Conservation (phyloP, 2,888 invertebrate genomes). For the Scaptomyza caliginosa region DNA sequence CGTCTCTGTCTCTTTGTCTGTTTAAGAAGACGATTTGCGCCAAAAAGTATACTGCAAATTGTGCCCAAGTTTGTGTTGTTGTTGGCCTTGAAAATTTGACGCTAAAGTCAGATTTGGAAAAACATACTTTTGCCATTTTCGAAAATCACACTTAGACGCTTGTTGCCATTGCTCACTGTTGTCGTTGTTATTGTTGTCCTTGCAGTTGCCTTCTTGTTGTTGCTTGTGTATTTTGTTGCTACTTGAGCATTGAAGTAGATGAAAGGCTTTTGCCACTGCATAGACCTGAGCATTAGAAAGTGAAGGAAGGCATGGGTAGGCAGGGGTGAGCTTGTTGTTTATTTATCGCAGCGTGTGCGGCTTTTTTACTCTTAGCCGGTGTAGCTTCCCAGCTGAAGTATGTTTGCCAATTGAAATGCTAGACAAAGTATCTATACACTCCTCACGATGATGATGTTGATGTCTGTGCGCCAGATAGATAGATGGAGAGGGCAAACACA, state of each 20-base stretch:
- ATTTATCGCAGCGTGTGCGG: constrained; percentile 71
- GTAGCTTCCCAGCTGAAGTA: constrained; percentile 64
- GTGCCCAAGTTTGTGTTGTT: constrained; percentile 58
- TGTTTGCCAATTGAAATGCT: constrained; percentile 80
- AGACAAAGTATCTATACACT: constrained; percentile 74
- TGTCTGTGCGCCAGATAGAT: constrained; percentile 43
- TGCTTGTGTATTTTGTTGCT: constrained; percentile 67
- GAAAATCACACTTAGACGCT: constrained; percentile 74
- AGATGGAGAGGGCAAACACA: constrained; percentile 24
- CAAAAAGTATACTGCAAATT: constrained; percentile 52
- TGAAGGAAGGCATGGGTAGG: neutral
- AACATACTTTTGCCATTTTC: constrained; percentile 81
- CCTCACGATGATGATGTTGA: constrained; percentile 35
- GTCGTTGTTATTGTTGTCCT: constrained; percentile 38
- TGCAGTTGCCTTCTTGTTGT: constrained; percentile 30
- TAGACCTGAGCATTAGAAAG: constrained; percentile 19
- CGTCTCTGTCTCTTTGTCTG: constrained; percentile 16
- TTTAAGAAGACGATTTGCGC: constrained; percentile 63
- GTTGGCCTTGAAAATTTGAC: constrained; percentile 67
- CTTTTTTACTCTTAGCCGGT: constrained; percentile 54
- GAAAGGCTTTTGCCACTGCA: constrained; percentile 67
- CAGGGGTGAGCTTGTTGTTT: constrained; percentile 53
- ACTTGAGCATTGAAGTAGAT: constrained; percentile 74
- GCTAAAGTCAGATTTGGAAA: constrained; percentile 73
- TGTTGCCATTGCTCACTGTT: constrained; percentile 8